A percentile compares a stretch with the other conserved stretches of the same genome.
These are phyloP conservation scores for Helicorthomorpha holstii DNA, from an alignment of 1,140 invertebrate genomes.

Conservation along the genomic window DNA sequence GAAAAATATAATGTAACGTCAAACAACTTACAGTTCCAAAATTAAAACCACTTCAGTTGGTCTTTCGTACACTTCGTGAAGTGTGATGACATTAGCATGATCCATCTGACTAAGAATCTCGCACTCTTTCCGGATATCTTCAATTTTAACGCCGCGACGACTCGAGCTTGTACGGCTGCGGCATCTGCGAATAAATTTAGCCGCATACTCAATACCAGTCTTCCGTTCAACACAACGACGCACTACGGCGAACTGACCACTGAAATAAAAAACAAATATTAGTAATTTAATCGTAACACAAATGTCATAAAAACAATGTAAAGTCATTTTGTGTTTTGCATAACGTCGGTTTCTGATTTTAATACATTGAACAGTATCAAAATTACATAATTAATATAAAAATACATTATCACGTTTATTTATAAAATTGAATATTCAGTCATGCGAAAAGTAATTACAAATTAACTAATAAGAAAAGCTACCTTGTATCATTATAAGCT, in stretches of 20 bases:
- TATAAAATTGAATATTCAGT: no score
- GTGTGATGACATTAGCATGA: slow-evolving; percentile 35
- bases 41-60: slow-evolving; percentile 33
- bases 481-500: no score
- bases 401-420: no score
- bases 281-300: no score
- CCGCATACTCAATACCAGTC: slow-evolving; percentile 30
- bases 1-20: slow-evolving; percentile 4
- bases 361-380: no score
- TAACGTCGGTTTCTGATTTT: no score
- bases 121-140: slow-evolving; percentile 35
- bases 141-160: slow-evolving; percentile 29
- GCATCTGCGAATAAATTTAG: slow-evolving; percentile 36
- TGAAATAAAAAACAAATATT: slow-evolving; percentile 20
- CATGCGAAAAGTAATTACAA: no score
- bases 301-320: no score
- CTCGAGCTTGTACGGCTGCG: slow-evolving; percentile 25
- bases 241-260: slow-evolving; percentile 38
- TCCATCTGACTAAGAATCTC: slow-evolving; percentile 31
- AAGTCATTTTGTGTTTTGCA: no score
- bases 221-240: slow-evolving; percentile 24
- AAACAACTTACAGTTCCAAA: slow-evolving; percentile 33
- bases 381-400: no score
- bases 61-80: slow-evolving; percentile 36
- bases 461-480: no score